Evolutionary conservation across 2,888 invertebrate genomes (phyloP), one percentile per base, ranked within the genome.

Genomic region (Pinctada fucata): DNA sequence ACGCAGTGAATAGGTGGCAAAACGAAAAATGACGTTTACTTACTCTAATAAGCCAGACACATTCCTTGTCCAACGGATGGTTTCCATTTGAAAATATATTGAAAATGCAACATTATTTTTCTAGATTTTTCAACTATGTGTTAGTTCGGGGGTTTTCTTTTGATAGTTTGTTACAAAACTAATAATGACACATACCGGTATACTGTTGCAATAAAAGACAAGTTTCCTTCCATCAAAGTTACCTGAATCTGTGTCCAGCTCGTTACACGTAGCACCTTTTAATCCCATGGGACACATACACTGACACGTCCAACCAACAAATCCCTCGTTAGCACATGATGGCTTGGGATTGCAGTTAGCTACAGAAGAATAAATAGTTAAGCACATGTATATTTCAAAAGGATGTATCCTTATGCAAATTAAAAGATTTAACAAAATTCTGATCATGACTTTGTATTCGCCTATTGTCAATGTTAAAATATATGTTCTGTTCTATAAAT

Each of bases 31-130:
- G 45, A 68, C 45, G 3, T 13, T 45, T 68, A n/a, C 31, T 49
- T 49, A 58, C 75, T 52, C 51, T 75, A 5, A 75, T 45, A 10
- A 75, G 58, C 75, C 75, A 75, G 45, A 75, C 67, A n/a, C 75
- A 75, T n/a, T 75, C 45, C 13, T 67, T 64, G 67, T 67, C 67
- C 4, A 52, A n/a, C 2, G 75, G 51, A 13, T 69, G 49, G 2
- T 50, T 48, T 50, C 45, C 50, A 16, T 31, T 67, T 2, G 31
- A n/a, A n/a, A n/a, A n/a, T n/a, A n/a, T n/a, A n/a, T n/a, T 31
- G 31, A 31, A 31, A 31, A 31, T 31, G 1, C 31, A 31, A 31
- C 31, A 31, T 31, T 1, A 31, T 31, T 31, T 31, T 31, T 31
- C 31, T 31, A 31, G 0, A 1, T 58, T 1, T 58, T 10, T 10